Evolutionary conservation across 2,113 vertebrate genomes (phyloP).

Genomic region (Pimephales promelas): DNA sequence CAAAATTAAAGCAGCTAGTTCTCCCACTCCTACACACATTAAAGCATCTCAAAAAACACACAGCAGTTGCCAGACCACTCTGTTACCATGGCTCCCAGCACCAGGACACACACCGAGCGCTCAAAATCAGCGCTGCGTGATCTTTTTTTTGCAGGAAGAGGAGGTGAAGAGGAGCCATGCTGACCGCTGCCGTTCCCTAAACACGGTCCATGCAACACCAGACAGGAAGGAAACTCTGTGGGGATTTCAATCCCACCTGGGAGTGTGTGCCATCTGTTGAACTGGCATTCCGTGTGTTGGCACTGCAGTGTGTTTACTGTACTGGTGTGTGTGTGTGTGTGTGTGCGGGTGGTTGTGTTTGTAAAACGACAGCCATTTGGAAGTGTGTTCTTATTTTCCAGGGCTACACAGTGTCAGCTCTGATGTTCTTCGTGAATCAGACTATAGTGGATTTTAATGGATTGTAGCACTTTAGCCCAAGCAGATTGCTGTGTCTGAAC

Average conservation of each 20-base stretch:
- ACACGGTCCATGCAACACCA: slow-evolving; percentile 44
- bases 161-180: slow-evolving; percentile 52
- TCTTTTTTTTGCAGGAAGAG: slow-evolving; percentile 1
- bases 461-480: background rate
- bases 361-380: slow-evolving; percentile 22
- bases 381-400: background rate
- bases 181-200: slow-evolving; percentile 39
- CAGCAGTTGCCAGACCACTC: slow-evolving; percentile 46
- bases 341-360: background rate
- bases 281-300: slow-evolving; percentile 29
- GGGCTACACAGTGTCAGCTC: background rate
- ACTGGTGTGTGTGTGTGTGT: slow-evolving; percentile 9
- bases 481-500: background rate
- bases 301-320: slow-evolving; percentile 30
- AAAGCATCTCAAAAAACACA: slow-evolving; percentile 45
- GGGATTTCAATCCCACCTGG: slow-evolving; percentile 39
- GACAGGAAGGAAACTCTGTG: slow-evolving; percentile 40
- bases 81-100: slow-evolving; percentile 59
- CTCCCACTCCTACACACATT: slow-evolving; percentile 31
- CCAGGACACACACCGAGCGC: slow-evolving; percentile 34
- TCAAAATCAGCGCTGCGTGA: background rate
- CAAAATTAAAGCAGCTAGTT: slow-evolving; percentile 50
- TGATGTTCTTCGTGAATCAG: background rate
- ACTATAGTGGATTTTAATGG: slow-evolving; percentile 7
- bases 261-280: slow-evolving; percentile 38